Conservation (phyloP, 2,888 invertebrate genomes). For the Helleia helle region DNA sequence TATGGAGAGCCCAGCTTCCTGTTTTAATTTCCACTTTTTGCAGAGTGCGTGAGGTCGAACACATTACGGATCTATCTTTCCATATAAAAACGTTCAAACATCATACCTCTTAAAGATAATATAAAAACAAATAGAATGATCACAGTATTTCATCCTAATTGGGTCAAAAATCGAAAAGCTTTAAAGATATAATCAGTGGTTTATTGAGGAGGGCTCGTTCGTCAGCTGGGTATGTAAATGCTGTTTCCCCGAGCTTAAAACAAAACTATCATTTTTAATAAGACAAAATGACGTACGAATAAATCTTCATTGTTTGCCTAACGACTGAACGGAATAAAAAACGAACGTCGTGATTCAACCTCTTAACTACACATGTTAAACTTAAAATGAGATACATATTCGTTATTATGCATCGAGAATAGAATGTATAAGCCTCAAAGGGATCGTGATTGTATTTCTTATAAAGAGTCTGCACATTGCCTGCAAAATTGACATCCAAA, state of each 20-base stretch:
- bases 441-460: constrained; percentile 55
- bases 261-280: constrained; percentile 46
- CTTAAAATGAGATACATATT: constrained; percentile 38
- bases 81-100: not conserved
- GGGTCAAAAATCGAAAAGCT: constrained; percentile 13
- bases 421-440: constrained; percentile 43
- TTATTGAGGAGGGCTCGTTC: constrained; percentile 15
- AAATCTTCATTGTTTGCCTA: constrained; percentile 49
- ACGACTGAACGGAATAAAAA: constrained; percentile 38
- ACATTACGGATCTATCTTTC: constrained; percentile 22
- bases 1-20: constrained; percentile 46
- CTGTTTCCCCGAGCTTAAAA: constrained; percentile 18
- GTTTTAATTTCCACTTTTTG: constrained; percentile 50
- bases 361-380: constrained; percentile 31
- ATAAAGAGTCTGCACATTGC: constrained; percentile 60
- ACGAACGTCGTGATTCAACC: constrained; percentile 27
- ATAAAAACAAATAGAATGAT: not conserved
- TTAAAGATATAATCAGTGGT: constrained; percentile 14
- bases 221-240: constrained; percentile 19
- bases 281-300: constrained; percentile 49
- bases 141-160: constrained; percentile 10
- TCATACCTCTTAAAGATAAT: not conserved
- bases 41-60: constrained; percentile 38
- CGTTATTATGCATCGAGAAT: constrained; percentile 49
- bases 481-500: constrained; percentile 71